Evolutionary conservation across 2,113 vertebrate species (phyloP).

Genomic region (Vulpes ferrilata): DNA sequence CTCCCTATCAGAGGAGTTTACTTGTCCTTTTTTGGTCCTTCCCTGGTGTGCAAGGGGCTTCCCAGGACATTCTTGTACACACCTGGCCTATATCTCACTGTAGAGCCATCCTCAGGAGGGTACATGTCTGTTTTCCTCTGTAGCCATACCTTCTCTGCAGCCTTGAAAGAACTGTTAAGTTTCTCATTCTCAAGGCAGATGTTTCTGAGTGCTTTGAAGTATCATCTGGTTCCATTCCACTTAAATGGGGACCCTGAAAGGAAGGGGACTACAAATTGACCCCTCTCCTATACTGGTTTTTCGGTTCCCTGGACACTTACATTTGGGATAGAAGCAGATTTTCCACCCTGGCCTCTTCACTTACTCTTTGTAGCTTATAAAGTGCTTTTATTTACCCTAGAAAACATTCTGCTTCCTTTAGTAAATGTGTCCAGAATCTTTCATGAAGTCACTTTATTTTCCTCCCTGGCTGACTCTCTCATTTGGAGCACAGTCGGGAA

Average conservation of each 20-base stretch:
- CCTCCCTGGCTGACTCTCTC: constrained; percentile 65
- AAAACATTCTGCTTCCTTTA: constrained; percentile 77
- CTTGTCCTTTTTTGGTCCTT: neutral
- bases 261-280: neutral
- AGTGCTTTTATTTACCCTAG: constrained; percentile 65
- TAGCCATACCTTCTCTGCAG: neutral
- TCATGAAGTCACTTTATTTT: constrained; percentile 82
- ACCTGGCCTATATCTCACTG: neutral
- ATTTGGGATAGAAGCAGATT: constrained; percentile 5
- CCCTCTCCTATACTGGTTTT: neutral
- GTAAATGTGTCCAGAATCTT: constrained; percentile 80
- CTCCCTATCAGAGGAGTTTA: neutral
- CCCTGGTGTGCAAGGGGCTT: neutral
- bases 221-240: neutral
- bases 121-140: no score
- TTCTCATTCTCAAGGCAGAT: neutral
- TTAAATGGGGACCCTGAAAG: neutral
- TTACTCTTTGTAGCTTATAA: constrained; percentile 67
- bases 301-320: neutral
- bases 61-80: neutral
- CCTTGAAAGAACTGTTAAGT: neutral
- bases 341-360: constrained; percentile 25
- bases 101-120: neutral
- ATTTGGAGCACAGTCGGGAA: constrained; percentile 57
- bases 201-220: neutral